phyloP scores from a whole-genome alignment of 2,888 invertebrate genomes.

The Liopterus haemorrhoidalis region DNA sequence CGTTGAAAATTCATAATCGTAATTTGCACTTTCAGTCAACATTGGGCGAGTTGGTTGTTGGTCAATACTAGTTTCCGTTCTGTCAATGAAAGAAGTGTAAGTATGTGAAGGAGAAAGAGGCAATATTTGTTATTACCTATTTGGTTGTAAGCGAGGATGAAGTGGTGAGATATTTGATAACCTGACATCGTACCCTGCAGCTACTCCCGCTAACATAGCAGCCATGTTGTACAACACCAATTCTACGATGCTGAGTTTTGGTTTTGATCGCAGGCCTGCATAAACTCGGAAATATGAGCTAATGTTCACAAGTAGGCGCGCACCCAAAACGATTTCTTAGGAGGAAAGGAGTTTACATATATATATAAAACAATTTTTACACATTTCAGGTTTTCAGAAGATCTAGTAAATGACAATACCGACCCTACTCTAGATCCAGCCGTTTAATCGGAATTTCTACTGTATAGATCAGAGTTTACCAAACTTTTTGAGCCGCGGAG shows the following conservation, averaged over 20 bases:
- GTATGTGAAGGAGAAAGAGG: no score
- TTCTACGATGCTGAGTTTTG: conserved; percentile 68
- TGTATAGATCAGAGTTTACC: no score
- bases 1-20: conserved; percentile 55
- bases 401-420: no score
- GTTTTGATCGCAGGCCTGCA: conserved; percentile 52
- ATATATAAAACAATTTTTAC: no score
- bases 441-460: no score
- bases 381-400: no score
- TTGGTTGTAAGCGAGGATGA: conserved; percentile 73
- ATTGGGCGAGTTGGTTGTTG: conserved; percentile 42
- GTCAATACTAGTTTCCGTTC: conserved; percentile 40
- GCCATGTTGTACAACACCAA: conserved; percentile 86
- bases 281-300: conserved; percentile 18
- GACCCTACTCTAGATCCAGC: no score
- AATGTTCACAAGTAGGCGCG: no score
- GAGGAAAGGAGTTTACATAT: no score
- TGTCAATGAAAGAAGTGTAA: conserved; percentile 27
- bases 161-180: conserved; percentile 79
- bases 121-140: no score
- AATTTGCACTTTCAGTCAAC: conserved; percentile 26
- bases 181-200: conserved; percentile 87
- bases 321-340: no score
- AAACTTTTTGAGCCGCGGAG: no score
- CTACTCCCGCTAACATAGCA: conserved; percentile 83